phyloP scores from a whole-genome alignment of 2,797 vertebrate genomes.

The Melanotaenia nigrans region DNA sequence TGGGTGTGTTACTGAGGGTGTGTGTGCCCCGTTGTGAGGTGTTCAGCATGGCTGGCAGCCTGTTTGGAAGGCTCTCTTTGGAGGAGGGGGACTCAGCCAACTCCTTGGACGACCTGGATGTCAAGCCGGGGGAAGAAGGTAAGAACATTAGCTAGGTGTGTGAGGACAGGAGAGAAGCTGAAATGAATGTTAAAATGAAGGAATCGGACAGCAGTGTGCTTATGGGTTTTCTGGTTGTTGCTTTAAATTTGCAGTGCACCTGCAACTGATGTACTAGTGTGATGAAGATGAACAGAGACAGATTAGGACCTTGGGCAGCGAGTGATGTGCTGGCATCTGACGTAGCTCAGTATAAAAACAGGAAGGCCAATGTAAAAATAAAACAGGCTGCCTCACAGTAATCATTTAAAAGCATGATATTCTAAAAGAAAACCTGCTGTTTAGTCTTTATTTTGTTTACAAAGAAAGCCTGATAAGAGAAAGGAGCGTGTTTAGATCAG shows the following conservation, averaged over 20 bases:
- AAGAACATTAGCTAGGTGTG: conserved; percentile 47
- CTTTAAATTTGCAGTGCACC: conserved; percentile 55
- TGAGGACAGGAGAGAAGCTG: conserved; percentile 4
- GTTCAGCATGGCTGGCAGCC: conserved; percentile 80
- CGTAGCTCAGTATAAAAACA: conserved; percentile 26
- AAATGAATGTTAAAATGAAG: conserved; percentile 13
- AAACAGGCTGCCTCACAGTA: conserved; percentile 18
- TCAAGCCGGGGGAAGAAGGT: conserved; percentile 75
- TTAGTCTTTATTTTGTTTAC: neutral
- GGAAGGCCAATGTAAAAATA: neutral
- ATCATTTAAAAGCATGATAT: neutral
- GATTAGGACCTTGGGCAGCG: conserved; percentile 48
- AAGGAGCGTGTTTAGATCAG: neutral
- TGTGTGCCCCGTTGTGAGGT: conserved; percentile 61
- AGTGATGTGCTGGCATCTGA: conserved; percentile 46
- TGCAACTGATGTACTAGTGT: conserved; percentile 40
- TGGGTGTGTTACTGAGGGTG: conserved; percentile 67
- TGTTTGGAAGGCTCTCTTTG: conserved; percentile 80
- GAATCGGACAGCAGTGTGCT: neutral
- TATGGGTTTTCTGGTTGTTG: conserved; percentile 5
- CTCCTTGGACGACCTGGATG: conserved; percentile 78
- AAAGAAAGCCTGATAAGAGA: neutral
- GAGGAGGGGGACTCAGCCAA: conserved; percentile 80
- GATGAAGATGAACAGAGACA: conserved; percentile 63
- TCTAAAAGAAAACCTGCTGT: neutral